These are phyloP conservation scores for Crotalus horridus DNA, from an alignment of 2,113 vertebrate species.

Conservation along the genomic window DNA sequence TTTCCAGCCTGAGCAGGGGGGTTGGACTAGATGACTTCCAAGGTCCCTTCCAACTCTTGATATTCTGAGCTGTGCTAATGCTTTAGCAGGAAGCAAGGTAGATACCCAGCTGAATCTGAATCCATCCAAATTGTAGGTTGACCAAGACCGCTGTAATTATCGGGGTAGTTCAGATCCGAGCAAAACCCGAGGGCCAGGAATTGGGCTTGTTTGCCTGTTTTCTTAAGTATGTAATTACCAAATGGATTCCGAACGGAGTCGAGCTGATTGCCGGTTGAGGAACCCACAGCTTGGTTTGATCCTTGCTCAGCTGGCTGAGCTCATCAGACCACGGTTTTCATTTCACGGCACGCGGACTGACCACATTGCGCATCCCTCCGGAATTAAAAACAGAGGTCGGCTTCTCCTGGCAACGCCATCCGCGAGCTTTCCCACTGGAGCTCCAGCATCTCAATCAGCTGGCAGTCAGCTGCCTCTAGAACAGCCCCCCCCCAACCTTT, in stretches of 20 bases:
- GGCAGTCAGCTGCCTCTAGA: too few relatives aligned
- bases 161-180: background rate
- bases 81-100: background rate
- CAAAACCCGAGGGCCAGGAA: background rate
- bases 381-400: background rate
- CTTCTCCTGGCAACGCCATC: background rate
- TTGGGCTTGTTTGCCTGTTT: background rate
- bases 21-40: background rate
- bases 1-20: background rate
- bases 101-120: background rate
- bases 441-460: too few relatives aligned
- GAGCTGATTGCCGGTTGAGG: background rate
- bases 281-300: background rate
- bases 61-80: background rate
- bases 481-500: too few relatives aligned
- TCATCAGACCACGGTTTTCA: background rate
- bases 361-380: background rate
- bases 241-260: background rate
- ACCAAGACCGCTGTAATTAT: background rate
- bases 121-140: background rate
- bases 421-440: too few relatives aligned
- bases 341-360: background rate
- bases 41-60: background rate
- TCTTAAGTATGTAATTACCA: background rate
- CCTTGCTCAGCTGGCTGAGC: background rate